phyloP scores from a whole-genome alignment of 1,140 invertebrate genomes.

The Bombyx mandarina region DNA sequence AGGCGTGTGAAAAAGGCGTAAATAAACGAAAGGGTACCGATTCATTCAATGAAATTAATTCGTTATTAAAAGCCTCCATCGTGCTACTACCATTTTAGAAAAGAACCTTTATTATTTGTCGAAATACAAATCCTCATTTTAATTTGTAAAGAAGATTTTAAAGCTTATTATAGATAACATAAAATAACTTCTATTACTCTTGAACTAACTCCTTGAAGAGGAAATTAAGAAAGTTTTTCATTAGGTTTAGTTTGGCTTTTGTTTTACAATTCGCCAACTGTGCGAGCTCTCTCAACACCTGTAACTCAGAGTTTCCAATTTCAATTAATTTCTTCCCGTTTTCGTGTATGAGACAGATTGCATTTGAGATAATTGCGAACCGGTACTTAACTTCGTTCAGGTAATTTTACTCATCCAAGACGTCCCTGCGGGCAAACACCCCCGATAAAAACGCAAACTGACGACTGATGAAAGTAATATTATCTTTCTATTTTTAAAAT shows the following conservation, averaged over 20 bases:
- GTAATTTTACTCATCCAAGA: slow-evolving; percentile 23
- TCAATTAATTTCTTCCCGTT: neutral
- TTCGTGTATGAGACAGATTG: slow-evolving; percentile 4
- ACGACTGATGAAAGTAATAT: too few species aligned
- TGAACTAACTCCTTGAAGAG: slow-evolving; percentile 1
- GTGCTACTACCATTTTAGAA: too few species aligned
- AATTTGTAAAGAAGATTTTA: neutral
- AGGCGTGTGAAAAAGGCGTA: too few species aligned
- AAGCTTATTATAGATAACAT: neutral
- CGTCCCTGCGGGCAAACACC: too few species aligned
- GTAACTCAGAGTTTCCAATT: neutral
- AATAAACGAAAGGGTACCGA: too few species aligned
- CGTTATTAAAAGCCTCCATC: neutral
- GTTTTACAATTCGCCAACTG: neutral
- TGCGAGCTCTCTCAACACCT: neutral
- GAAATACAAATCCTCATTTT: neutral
- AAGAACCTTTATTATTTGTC: neutral
- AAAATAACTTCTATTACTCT: neutral
- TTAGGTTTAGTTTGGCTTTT: neutral
- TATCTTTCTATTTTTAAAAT: too few species aligned
- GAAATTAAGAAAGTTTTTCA: slow-evolving; percentile 7
- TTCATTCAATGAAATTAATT: too few species aligned
- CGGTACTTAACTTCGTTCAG: slow-evolving; percentile 24
- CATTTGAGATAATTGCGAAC: slow-evolving; percentile 21
- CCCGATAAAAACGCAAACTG: too few species aligned